These are phyloP conservation scores for Oikopleura albicans DNA, from an alignment of 23 tunicate species.

Conservation along the genomic window DNA sequence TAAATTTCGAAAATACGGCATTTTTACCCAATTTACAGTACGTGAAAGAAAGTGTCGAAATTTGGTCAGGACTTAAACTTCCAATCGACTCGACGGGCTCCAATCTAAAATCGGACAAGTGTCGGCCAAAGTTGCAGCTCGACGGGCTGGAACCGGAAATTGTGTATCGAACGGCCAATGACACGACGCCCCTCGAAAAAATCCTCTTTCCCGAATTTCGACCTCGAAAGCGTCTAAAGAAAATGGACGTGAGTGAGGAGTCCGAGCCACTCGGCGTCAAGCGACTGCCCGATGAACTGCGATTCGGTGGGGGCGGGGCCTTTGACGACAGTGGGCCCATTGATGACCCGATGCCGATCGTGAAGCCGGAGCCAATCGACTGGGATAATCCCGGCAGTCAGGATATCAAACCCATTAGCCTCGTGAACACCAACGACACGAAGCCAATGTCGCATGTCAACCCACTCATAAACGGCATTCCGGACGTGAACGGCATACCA, in stretches of 20 bases:
- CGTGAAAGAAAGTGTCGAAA: background rate
- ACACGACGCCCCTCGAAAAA: background rate
- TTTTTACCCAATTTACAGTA: too few species aligned
- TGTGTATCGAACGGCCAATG: background rate
- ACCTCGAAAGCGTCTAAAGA: background rate
- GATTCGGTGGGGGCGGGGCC: background rate
- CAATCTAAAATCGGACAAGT: background rate
- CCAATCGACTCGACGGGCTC: background rate
- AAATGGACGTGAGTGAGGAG: background rate
- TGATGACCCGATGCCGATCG: too few species aligned
- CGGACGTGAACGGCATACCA: too few species aligned
- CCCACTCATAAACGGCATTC: too few species aligned
- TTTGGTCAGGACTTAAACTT: background rate
- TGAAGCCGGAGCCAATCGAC: too few species aligned
- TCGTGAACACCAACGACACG: too few species aligned
- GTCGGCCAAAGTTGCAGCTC: conserved; percentile 2
- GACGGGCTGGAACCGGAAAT: background rate
- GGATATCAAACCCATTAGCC: too few species aligned
- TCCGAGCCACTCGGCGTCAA: background rate
- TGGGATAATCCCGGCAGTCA: too few species aligned
- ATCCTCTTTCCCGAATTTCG: background rate
- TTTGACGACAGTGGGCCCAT: too few species aligned
- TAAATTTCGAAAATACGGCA: too few species aligned
- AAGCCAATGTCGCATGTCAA: too few species aligned
- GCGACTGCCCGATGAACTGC: background rate